These are phyloP conservation scores for Sabatieria punctata DNA, from an alignment of 2,888 invertebrate species.

Conservation along the genomic window DNA sequence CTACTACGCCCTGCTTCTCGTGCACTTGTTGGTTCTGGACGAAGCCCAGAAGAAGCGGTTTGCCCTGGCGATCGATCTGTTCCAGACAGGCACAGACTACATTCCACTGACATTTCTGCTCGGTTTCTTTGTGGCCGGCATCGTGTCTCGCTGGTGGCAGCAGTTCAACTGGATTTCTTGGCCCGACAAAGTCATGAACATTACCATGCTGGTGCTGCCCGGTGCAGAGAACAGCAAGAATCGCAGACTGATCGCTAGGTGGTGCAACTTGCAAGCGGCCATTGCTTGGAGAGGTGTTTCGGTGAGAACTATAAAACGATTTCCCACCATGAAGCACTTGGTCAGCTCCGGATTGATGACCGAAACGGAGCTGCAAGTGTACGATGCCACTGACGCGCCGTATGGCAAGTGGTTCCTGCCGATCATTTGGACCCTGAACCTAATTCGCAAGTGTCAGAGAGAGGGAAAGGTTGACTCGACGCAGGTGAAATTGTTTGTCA, in stretches of 20 bases:
- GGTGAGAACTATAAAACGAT: neutral
- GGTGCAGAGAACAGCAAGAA: neutral
- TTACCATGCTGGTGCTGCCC: neutral
- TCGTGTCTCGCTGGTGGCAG: slow-evolving; percentile 20
- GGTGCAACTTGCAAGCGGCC: slow-evolving; percentile 1
- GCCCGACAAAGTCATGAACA: slow-evolving; percentile 20
- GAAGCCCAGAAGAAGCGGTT: neutral
- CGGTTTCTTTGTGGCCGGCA: slow-evolving; percentile 5
- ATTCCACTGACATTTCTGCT: slow-evolving; percentile 5
- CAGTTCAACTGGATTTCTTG: slow-evolving; percentile 22
- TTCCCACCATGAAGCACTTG: slow-evolving; percentile 4
- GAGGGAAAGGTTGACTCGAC: neutral
- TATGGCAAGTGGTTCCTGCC: slow-evolving; percentile 6
- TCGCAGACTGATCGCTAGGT: slow-evolving; percentile 1
- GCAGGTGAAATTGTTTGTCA: neutral
- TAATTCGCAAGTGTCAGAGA: neutral
- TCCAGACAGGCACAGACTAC: neutral
- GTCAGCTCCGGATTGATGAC: slow-evolving; percentile 5
- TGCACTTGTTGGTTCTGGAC: neutral
- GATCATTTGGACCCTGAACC: neutral
- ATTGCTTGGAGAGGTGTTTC: slow-evolving; percentile 1
- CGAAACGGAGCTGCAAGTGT: neutral
- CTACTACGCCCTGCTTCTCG: slow-evolving; percentile 1
- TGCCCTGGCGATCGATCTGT: neutral
- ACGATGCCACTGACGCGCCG: neutral